A percentile compares a stretch with the other conserved stretches of the same genome.
These are phyloP conservation scores for Cherax destructor DNA, from an alignment of 1,140 invertebrate species.

Conservation along the genomic window DNA sequence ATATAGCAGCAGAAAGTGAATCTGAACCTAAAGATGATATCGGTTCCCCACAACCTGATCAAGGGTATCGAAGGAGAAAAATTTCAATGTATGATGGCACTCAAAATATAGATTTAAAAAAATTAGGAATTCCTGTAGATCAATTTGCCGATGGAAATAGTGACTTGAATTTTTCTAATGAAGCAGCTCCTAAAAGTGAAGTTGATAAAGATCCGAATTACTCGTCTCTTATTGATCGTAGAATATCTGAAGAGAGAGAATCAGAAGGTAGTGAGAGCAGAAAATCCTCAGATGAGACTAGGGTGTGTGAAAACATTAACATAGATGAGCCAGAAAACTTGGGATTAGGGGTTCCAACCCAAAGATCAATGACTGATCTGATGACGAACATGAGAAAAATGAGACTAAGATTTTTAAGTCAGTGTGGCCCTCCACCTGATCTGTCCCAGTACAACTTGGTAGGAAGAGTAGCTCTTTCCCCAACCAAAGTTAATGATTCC, in stretches of 20 bases:
- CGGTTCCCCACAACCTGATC: constrained; percentile 12
- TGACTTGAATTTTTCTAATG: constrained; percentile 48
- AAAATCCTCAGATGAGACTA: constrained; percentile 60
- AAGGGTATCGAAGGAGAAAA: constrained; percentile 47
- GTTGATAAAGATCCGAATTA: no score
- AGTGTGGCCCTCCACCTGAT: constrained; percentile 73
- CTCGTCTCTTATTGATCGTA: neutral
- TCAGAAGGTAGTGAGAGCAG: constrained; percentile 50
- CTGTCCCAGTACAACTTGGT: constrained; percentile 53
- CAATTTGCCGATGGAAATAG: constrained; percentile 35
- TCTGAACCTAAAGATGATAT: constrained; percentile 5
- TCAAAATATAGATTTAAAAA: constrained; percentile 24
- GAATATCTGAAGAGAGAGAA: constrained; percentile 65
- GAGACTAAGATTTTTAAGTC: constrained; percentile 76
- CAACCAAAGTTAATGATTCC: constrained; percentile 21
- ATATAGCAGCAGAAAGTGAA: constrained; percentile 1
- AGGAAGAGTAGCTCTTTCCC: constrained; percentile 31
- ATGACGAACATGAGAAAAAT: constrained; percentile 75
- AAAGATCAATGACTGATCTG: constrained; percentile 74
- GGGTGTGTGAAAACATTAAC: constrained; percentile 1
- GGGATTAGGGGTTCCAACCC: constrained; percentile 67
- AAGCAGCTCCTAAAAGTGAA: constrained; percentile 23
- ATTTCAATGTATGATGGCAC: constrained; percentile 57
- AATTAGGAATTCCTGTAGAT: constrained; percentile 23
- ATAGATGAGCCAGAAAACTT: constrained; percentile 49